Percentiles rank a stretch among this genome's conserved stretches.
These are phyloP conservation scores for Gambusia holbrooki DNA, from an alignment of 2,113 vertebrate genomes.

Conservation along the genomic window DNA sequence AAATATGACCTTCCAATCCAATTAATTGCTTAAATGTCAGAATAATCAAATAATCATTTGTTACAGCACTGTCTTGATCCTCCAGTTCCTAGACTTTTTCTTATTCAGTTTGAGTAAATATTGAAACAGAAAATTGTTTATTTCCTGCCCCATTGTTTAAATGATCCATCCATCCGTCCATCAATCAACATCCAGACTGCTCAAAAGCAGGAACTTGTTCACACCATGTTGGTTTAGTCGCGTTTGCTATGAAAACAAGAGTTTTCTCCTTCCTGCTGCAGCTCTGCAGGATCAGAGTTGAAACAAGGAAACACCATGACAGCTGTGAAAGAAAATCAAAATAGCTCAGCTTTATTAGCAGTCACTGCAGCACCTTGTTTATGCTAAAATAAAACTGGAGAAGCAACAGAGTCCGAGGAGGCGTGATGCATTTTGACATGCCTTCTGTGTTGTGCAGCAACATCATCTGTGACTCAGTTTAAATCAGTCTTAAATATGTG, in stretches of 20 bases:
- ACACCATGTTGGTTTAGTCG: conserved; percentile 1
- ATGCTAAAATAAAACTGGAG: conserved; percentile 5
- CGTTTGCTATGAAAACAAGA: conserved; percentile 49
- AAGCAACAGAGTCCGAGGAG: background rate
- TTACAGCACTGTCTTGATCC: too few relatives aligned
- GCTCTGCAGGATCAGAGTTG: conserved; percentile 26
- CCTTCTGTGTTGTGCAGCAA: background rate
- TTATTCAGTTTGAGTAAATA: background rate
- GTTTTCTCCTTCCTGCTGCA: conserved; percentile 33
- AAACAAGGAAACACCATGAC: conserved; percentile 20
- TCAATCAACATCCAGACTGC: background rate
- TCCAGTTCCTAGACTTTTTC: background rate
- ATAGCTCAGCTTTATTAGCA: conserved; percentile 27
- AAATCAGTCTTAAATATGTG: background rate
- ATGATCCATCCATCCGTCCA: background rate
- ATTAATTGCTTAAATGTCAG: too few relatives aligned
- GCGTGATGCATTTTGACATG: conserved; percentile 1
- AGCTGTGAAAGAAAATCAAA: conserved; percentile 20
- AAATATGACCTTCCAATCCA: too few relatives aligned
- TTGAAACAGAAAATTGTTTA: background rate
- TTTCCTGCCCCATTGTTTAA: background rate
- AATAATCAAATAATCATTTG: too few relatives aligned
- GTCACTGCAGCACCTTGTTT: conserved; percentile 19
- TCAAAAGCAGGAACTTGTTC: conserved; percentile 7
- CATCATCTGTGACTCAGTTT: background rate